phyloP scores from a whole-genome alignment of 2,113 vertebrate genomes.

The Leptocoma aspasia region DNA sequence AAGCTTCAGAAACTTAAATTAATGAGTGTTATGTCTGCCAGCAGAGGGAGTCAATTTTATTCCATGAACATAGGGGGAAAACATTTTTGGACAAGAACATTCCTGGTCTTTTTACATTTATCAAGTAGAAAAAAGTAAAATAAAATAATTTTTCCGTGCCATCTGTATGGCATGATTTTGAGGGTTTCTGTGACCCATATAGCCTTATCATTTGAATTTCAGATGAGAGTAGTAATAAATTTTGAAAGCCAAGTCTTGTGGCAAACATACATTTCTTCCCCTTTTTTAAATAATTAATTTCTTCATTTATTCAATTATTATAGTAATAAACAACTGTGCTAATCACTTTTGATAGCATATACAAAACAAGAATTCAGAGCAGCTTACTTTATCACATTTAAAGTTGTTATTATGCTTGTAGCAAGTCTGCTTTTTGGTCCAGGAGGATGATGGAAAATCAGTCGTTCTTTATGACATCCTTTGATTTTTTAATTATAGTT shows the following conservation, averaged over 20 bases:
- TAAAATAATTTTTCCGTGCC: not conserved
- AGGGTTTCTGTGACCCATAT: not conserved
- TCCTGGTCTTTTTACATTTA: not conserved
- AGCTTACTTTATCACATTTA: constrained; percentile 79
- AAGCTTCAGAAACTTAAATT: not conserved
- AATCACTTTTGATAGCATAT: not conserved
- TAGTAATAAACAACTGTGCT: not conserved
- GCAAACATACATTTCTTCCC: not conserved
- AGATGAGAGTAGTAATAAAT: not conserved
- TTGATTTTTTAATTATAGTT: constrained; percentile 14
- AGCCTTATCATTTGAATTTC: not conserved
- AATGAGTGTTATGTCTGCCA: not conserved
- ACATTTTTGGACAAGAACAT: not conserved
- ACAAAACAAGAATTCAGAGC: not conserved
- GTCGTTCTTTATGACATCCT: not conserved
- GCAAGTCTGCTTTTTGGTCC: constrained; percentile 80
- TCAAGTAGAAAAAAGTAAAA: not conserved
- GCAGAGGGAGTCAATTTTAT: constrained; percentile 8
- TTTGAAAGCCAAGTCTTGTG: not conserved
- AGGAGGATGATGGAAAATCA: constrained; percentile 72
- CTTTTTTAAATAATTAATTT: not conserved
- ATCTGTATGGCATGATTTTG: not conserved
- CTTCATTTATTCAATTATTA: not conserved
- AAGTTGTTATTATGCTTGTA: constrained; percentile 74
- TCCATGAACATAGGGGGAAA: not conserved